Evolutionary conservation across 1,140 invertebrate species (phyloP).

Genomic region (Copidosoma floridanum): DNA sequence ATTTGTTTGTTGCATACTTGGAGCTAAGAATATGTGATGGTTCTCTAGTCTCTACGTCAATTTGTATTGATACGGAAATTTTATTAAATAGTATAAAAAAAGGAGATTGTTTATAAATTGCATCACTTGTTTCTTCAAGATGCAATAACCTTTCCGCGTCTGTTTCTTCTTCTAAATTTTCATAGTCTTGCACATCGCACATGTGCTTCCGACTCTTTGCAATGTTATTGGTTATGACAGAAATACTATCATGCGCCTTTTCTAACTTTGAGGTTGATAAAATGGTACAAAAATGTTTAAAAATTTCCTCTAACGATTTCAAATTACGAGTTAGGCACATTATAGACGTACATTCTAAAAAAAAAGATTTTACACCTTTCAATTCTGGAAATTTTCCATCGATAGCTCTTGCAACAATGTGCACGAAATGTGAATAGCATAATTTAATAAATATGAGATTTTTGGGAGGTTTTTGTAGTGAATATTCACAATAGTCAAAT

Average conservation of each 20-base stretch:
- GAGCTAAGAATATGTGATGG: background rate
- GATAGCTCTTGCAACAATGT: background rate
- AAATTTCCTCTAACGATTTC: background rate
- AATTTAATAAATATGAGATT: background rate
- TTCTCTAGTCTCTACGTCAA: background rate
- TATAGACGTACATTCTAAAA: background rate
- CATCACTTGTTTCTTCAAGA: too few species aligned
- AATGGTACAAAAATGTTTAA: background rate
- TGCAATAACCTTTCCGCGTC: too few species aligned
- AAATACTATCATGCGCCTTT: background rate
- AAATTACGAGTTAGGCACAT: background rate
- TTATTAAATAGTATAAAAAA: background rate
- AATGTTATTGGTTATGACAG: background rate
- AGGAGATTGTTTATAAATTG: background rate
- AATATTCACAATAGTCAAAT: background rate
- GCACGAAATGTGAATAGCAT: conserved; percentile 5
- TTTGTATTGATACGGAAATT: background rate
- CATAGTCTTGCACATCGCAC: background rate
- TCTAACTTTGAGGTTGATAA: background rate
- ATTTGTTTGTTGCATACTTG: conserved; percentile 15
- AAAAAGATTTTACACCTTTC: background rate
- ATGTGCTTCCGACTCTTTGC: background rate
- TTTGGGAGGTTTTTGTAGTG: background rate
- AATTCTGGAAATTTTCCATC: background rate
- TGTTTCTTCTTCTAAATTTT: background rate